phyloP scores from a whole-genome alignment of 2,113 vertebrate genomes.

The Peromyscus polionotus region DNA sequence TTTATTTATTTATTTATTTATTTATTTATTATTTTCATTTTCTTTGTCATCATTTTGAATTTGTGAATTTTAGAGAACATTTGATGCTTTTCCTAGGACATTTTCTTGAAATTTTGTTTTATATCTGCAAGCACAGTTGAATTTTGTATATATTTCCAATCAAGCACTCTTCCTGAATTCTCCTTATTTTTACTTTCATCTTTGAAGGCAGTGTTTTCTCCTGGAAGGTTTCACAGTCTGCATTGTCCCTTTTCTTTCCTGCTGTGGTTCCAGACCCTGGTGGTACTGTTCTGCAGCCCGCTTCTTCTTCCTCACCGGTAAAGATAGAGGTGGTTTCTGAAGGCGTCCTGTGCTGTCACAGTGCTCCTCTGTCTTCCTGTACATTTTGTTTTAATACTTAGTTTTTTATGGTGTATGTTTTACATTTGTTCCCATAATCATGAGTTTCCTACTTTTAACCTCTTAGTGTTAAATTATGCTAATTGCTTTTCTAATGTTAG shows the following conservation, averaged over 20 bases:
- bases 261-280: neutral
- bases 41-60: conserved; percentile 39
- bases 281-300: neutral
- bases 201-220: conserved; percentile 3
- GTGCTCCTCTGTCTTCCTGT: neutral
- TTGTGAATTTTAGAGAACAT: neutral
- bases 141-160: conserved; percentile 10
- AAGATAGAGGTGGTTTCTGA: neutral
- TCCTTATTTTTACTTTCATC: conserved; percentile 48
- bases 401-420: conserved; percentile 7
- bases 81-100: neutral
- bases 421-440: neutral
- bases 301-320: neutral
- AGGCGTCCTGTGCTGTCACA: neutral
- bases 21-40: neutral
- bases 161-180: neutral
- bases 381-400: neutral
- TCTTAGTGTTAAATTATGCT: conserved; percentile 15
- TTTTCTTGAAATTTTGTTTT: conserved; percentile 49
- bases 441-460: conserved; percentile 26
- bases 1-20: too few relatives aligned
- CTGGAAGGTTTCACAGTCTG: neutral
- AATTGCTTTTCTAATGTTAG: conserved; percentile 39
- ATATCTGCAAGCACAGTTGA: neutral
- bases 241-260: conserved; percentile 15